phyloP scores from a whole-genome alignment of 2,888 invertebrate species.

The Microdon myrmicae region DNA sequence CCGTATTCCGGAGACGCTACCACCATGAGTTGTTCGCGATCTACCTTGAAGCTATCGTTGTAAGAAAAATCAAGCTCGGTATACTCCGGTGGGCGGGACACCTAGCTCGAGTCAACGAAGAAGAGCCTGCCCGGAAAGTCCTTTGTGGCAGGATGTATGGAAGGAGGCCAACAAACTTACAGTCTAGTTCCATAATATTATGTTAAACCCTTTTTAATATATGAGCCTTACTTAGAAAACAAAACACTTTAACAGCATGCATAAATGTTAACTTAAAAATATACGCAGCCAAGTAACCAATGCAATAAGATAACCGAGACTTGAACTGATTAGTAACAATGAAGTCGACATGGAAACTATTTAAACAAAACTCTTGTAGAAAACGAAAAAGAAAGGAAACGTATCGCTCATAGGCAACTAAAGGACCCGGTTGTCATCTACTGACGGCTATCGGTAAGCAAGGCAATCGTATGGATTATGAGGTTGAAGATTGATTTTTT shows the following conservation, averaged over 20 bases:
- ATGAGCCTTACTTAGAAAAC: not conserved
- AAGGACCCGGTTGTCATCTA: constrained; percentile 30
- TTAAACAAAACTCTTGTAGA: constrained; percentile 35
- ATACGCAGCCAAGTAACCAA: constrained; percentile 3
- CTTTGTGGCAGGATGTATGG: no score
- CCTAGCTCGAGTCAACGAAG: no score
- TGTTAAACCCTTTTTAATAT: no score
- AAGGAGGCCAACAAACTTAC: no score
- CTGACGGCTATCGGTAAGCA: constrained; percentile 36
- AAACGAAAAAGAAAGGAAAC: constrained; percentile 27
- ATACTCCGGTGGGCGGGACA: no score
- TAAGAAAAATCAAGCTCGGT: no score
- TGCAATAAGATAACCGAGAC: constrained; percentile 22
- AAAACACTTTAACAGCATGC: constrained; percentile 19
- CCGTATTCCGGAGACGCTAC: no score
- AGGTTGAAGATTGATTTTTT: constrained; percentile 27
- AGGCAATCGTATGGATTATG: constrained; percentile 42
- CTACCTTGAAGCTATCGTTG: no score
- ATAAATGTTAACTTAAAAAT: constrained; percentile 10
- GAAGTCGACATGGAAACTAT: constrained; percentile 36
- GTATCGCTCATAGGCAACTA: constrained; percentile 32
- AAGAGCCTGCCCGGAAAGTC: no score
- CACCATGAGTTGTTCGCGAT: no score
- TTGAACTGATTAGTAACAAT: constrained; percentile 29
- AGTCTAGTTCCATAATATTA: no score